These are phyloP conservation scores for Rhinolophus sinicus DNA, from an alignment of 2,113 vertebrate genomes.

Conservation along the genomic window DNA sequence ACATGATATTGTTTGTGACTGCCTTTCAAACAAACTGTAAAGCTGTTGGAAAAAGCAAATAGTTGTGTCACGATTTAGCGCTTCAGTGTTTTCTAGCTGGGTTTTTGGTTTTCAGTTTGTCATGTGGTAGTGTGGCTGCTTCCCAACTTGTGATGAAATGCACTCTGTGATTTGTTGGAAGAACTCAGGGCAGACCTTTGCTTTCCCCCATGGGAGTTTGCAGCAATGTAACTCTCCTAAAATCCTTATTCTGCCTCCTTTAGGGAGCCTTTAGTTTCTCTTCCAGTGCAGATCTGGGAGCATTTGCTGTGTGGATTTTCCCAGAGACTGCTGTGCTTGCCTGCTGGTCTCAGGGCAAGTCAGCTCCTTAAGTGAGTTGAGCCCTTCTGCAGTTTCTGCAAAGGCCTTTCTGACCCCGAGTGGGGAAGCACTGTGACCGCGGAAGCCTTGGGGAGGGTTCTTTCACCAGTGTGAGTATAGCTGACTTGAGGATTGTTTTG, in stretches of 20 bases:
- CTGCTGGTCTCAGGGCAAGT: background rate
- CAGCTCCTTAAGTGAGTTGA: background rate
- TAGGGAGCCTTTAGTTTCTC: background rate
- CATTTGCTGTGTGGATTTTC: background rate
- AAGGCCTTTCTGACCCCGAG: background rate
- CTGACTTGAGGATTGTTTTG: background rate
- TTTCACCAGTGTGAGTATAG: background rate
- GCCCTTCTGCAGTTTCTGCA: background rate
- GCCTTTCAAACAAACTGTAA: background rate
- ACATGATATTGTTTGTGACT: background rate
- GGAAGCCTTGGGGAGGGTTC: background rate
- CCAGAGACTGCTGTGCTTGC: background rate
- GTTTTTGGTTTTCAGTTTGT: constrained; percentile 27
- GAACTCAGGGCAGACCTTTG: background rate
- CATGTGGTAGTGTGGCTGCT: background rate
- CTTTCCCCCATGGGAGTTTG: background rate
- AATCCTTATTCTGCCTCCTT: background rate
- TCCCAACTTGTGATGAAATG: background rate
- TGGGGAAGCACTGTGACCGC: background rate
- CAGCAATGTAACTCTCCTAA: background rate
- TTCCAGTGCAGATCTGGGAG: background rate
- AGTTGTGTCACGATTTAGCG: background rate
- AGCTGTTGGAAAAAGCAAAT: background rate
- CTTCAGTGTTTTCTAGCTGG: constrained; percentile 23
- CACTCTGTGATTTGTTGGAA: background rate